Base-by-base conservation (phyloP, 2,797 vertebrate genomes). In the Epinephelus malabaricus region DNA sequence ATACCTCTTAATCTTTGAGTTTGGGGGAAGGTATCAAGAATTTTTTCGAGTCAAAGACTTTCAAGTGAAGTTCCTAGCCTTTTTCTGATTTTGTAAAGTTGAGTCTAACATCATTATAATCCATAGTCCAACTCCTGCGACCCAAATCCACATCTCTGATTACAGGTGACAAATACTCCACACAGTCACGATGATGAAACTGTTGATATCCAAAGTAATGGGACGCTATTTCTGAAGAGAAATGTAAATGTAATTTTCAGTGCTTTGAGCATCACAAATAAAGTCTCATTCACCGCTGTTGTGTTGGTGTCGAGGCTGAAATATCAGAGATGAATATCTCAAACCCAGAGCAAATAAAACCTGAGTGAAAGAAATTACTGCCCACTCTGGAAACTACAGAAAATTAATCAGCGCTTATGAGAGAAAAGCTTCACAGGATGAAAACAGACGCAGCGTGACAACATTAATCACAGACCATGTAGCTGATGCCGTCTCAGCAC, bases 401-500 rank as follows among this genome's bases (percentile, higher is more conserved):
- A 84, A 79, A 86, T 79, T 19, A 79, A 86, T 89, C 34, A 73
- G 60, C 61, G 75, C 38, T 75, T 56, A 64, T 34, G 63, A 67
- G 73, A 40, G 40, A 18, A 79, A 77, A 72, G 63, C 60, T 82
- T 65, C 77, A 65, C 13, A 6, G 30, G 58, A 74, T 19, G 60
- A 77, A 84, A 84, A 78, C 38, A 72, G 64, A 82, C 23, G 12
- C 50, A 58, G 64, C 59, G 59, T 17, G 62, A 84, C 73, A 65
- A 21, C 68, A 83, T 83, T 78, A 82, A 80, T 87, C 87, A 74
- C 5, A 63, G 72, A 83, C 88, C 72, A 80, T 51, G 40, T 46
- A 78, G 81, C 74, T 69, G 75, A 81, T 85, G 78, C 78, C 54
- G 50, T 66, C 82, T 82, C 86, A 83, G 86, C 80, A 69, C 59